Evolutionary conservation across 35 echinoderm and acorn worm genomes (phyloP).

Genomic region (Lytechinus pictus): DNA sequence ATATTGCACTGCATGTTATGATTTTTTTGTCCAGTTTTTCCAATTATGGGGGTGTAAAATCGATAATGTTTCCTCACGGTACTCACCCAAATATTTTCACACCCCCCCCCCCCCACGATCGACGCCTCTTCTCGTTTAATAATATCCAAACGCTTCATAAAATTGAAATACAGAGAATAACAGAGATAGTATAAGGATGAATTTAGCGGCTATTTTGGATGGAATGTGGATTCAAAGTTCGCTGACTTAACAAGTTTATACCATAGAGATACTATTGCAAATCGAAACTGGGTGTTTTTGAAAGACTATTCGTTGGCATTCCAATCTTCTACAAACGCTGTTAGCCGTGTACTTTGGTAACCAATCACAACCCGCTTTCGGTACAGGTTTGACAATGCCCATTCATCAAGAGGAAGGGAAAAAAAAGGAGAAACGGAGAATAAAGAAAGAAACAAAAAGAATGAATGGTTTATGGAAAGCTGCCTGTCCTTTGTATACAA

Average conservation of each 20-base stretch:
- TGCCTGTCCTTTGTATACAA: neutral
- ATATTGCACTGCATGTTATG: too few species aligned
- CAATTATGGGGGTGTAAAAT: too few species aligned
- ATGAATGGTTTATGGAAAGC: neutral
- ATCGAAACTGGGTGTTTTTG: neutral
- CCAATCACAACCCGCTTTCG: neutral
- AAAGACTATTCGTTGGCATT: neutral
- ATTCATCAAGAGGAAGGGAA: neutral
- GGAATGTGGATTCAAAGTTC: neutral
- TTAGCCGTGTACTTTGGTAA: neutral
- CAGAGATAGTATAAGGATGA: too few species aligned
- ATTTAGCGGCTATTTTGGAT: too few species aligned
- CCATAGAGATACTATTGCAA: too few species aligned
- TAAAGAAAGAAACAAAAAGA: neutral
- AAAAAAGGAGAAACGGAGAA: neutral
- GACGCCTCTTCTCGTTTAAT: too few species aligned
- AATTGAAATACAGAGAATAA: too few species aligned
- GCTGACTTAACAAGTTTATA: neutral
- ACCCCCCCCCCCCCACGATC: too few species aligned
- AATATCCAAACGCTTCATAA: too few species aligned
- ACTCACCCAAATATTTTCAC: too few species aligned
- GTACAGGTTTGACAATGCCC: neutral
- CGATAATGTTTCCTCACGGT: too few species aligned
- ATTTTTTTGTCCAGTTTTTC: too few species aligned
- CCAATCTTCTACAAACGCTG: constrained; percentile 9